A percentile compares a stretch with the other conserved stretches of the same genome.
phyloP scores from a whole-genome alignment of 2,113 vertebrate species.

The Petrocephalus zakoni region DNA sequence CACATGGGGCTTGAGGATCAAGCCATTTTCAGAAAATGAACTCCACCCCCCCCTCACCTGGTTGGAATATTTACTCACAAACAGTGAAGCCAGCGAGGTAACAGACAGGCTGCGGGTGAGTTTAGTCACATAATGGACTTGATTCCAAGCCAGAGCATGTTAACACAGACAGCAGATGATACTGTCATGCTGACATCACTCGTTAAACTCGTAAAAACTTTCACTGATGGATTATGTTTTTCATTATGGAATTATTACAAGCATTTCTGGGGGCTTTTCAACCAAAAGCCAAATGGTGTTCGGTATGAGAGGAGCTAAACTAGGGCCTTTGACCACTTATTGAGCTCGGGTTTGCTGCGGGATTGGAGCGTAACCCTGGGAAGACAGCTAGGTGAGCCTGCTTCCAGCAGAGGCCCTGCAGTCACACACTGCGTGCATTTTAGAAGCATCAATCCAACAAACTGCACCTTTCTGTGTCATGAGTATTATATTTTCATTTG shows the following conservation, averaged over 20 bases:
- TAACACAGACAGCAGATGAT: background rate
- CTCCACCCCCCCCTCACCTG: background rate
- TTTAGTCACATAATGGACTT: background rate
- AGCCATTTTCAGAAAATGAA: background rate
- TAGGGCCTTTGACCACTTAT: background rate
- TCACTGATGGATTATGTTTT: background rate
- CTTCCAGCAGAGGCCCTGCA: background rate
- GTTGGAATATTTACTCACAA: background rate
- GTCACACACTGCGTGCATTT: background rate
- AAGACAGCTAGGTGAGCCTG: background rate
- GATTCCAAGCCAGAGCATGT: background rate
- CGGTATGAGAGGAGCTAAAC: background rate
- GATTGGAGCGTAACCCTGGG: background rate
- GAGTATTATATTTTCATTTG: background rate
- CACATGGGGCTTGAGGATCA: constrained; percentile 4
- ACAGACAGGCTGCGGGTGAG: background rate
- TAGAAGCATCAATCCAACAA: background rate
- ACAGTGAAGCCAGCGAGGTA: background rate
- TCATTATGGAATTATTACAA: background rate
- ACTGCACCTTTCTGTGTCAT: background rate
- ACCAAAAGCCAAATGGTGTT: background rate
- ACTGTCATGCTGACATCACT: background rate
- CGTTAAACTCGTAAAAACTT: background rate
- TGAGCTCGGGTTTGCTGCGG: background rate
- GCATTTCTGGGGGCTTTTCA: background rate